phyloP scores from a whole-genome alignment of 2,797 vertebrate genomes.

The Sylvilagus floridanus region DNA sequence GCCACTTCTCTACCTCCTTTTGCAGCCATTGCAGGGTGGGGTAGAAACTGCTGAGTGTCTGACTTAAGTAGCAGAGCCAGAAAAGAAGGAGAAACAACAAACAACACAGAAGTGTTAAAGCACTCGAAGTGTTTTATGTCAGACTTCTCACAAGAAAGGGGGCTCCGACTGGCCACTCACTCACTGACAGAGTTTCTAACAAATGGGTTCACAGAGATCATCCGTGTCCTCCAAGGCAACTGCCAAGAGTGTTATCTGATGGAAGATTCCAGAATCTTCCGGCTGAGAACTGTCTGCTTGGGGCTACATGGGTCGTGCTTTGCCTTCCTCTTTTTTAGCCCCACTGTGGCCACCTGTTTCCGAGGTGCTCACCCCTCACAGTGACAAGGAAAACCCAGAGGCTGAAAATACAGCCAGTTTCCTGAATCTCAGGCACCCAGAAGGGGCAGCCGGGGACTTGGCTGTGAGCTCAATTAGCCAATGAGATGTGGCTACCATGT shows the following conservation, averaged over 20 bases:
- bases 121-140: neutral
- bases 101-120: neutral
- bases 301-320: neutral
- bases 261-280: neutral
- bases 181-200: neutral
- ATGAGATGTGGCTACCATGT: neutral
- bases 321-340: constrained; percentile 64
- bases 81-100: neutral
- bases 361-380: neutral
- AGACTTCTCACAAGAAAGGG: neutral
- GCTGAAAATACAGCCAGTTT: constrained; percentile 72
- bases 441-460: neutral
- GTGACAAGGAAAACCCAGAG: constrained; percentile 71
- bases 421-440: constrained; percentile 70
- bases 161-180: neutral
- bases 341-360: constrained; percentile 59
- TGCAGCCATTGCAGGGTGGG: neutral
- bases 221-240: neutral
- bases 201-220: neutral
- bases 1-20: constrained; percentile 21
- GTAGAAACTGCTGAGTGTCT: neutral
- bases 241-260: neutral
- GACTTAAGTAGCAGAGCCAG: constrained; percentile 18
- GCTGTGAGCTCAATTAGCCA: neutral
- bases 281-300: neutral